Evolutionary conservation across 2,113 vertebrate genomes (phyloP).

Genomic region (Anser brachyrhynchus): DNA sequence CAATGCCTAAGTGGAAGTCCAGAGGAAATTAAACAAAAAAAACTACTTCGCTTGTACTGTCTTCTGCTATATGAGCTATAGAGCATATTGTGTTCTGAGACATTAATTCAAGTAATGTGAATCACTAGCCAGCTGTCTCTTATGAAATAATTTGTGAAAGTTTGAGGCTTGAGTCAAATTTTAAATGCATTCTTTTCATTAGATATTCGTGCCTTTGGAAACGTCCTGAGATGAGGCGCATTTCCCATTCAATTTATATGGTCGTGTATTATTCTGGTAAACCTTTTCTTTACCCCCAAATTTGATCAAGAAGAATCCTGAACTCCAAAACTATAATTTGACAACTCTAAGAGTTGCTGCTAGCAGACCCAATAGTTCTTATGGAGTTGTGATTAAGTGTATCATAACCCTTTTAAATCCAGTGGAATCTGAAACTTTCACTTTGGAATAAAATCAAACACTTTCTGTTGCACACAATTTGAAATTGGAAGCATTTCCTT

Average conservation of each 20-base stretch:
- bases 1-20: background rate
- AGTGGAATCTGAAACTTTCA: background rate
- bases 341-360: background rate
- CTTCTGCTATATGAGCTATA: background rate
- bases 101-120: background rate
- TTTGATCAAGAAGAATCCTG: background rate
- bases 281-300: background rate
- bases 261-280: background rate
- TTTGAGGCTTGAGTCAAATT: background rate
- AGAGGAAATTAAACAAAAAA: background rate
- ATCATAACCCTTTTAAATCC: background rate
- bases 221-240: background rate
- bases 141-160: background rate
- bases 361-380: background rate
- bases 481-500: background rate
- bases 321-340: background rate
- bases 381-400: background rate
- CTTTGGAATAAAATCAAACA: background rate
- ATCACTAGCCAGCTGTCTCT: background rate
- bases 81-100: background rate
- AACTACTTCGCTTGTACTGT: background rate
- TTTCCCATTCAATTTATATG: background rate
- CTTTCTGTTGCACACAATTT: background rate
- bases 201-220: background rate
- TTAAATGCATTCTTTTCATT: slow-evolving; percentile 8